These are phyloP conservation scores for Polyploca ridens DNA, from an alignment of 2,888 invertebrate species.

Conservation along the genomic window DNA sequence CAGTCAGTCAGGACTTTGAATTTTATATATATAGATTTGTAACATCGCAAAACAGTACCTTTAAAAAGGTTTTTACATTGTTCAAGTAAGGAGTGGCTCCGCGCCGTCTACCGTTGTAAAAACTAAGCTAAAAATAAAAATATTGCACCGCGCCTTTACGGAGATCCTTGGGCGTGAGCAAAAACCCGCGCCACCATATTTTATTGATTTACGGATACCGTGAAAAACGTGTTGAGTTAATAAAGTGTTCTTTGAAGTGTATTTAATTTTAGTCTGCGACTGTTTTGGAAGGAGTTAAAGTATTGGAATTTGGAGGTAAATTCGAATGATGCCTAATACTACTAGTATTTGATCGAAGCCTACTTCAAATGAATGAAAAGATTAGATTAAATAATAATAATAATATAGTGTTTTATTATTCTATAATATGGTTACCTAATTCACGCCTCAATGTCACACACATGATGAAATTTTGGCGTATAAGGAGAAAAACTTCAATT, in stretches of 20 bases:
- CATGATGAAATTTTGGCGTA: no score
- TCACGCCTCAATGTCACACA: no score
- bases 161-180: constrained; percentile 38
- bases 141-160: constrained; percentile 42
- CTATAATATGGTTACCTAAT: no score
- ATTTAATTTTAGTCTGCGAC: background rate
- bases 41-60: constrained; percentile 15
- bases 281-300: background rate
- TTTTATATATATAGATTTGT: no score
- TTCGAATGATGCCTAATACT: background rate
- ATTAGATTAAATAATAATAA: no score
- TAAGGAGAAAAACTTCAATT: no score
- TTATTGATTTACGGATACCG: no score
- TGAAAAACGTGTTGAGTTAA: background rate
- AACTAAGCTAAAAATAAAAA: constrained; percentile 56
- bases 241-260: background rate
- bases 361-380: no score
- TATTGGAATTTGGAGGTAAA: background rate
- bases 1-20: no score
- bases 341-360: no score
- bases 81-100: constrained; percentile 47
- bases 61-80: constrained; percentile 27
- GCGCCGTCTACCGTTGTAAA: constrained; percentile 56
- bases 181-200: constrained; percentile 18
- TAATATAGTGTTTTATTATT: no score